Evolutionary conservation across 2,888 invertebrate genomes (phyloP).

Genomic region (Diarsia brunnea): DNA sequence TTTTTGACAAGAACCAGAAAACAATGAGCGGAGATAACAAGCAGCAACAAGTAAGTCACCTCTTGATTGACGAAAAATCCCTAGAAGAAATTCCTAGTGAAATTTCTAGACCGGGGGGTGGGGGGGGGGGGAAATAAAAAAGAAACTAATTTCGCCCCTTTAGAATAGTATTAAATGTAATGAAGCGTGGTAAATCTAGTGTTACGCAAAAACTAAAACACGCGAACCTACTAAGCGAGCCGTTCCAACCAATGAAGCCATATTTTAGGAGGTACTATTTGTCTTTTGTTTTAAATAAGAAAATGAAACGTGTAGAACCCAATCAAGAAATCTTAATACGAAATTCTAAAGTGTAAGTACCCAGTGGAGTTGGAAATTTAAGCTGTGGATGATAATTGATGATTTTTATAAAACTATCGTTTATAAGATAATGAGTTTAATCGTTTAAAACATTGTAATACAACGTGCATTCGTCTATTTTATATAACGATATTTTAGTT

Average conservation of each 20-base stretch:
- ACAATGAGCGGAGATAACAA: conserved; percentile 84
- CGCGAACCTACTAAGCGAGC: not conserved
- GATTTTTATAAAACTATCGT: conserved; percentile 3
- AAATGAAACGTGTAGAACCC: conserved; percentile 9
- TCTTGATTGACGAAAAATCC: conserved; percentile 10
- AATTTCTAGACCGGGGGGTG: too few relatives aligned
- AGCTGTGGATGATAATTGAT: conserved; percentile 48
- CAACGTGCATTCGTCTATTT: not conserved
- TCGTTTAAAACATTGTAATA: not conserved
- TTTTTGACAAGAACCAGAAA: conserved; percentile 86
- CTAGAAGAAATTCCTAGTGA: too few relatives aligned
- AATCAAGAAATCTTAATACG: conserved; percentile 13
- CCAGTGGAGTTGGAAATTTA: conserved; percentile 25
- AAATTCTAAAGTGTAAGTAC: conserved; percentile 21
- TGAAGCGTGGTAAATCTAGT: not conserved
- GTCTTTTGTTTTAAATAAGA: not conserved
- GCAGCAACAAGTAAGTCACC: conserved; percentile 80
- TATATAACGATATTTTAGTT: not conserved
- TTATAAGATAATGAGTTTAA: not conserved
- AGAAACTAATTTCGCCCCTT: not conserved
- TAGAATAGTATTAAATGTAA: not conserved
- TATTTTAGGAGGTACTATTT: not conserved
- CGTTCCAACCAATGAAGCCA: not conserved
- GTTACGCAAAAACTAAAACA: not conserved
- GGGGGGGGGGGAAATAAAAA: too few relatives aligned